A percentile compares a stretch with the other conserved stretches of the same genome.
phyloP scores from a whole-genome alignment of 1,140 invertebrate species.

The Polypedilum pembai region DNA sequence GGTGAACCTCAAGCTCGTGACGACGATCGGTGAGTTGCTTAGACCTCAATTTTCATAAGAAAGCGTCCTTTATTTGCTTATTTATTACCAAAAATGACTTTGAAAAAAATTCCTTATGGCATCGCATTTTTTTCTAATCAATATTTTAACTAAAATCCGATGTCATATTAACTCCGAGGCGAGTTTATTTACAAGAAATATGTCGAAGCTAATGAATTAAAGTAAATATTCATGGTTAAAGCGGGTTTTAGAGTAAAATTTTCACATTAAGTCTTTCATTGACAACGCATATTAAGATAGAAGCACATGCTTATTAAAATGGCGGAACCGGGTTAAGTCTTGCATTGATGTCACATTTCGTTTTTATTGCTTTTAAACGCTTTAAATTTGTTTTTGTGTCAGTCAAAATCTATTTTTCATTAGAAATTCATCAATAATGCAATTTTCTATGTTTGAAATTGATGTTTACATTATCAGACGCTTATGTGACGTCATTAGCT shows the following conservation, averaged over 20 bases:
- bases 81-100: background rate
- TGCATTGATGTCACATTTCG: background rate
- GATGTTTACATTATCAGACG: background rate
- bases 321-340: background rate
- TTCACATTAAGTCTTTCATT: background rate
- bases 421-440: background rate
- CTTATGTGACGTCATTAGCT: background rate
- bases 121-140: conserved; percentile 25
- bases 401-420: background rate
- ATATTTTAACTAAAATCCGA: conserved; percentile 2
- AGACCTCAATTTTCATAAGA: background rate
- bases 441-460: background rate
- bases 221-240: background rate
- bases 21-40: background rate
- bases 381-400: background rate
- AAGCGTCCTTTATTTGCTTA: background rate
- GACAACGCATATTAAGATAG: conserved; percentile 6
- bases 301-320: conserved; percentile 26
- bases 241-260: background rate
- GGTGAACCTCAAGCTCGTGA: background rate
- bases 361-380: background rate
- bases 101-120: conserved; percentile 1
- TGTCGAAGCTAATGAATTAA: background rate
- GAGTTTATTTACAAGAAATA: background rate
- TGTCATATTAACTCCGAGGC: background rate